A percentile compares a stretch with the other conserved stretches of the same genome.
Conservation (phyloP, 2,888 invertebrate species). For the Parnassius orleans region DNA sequence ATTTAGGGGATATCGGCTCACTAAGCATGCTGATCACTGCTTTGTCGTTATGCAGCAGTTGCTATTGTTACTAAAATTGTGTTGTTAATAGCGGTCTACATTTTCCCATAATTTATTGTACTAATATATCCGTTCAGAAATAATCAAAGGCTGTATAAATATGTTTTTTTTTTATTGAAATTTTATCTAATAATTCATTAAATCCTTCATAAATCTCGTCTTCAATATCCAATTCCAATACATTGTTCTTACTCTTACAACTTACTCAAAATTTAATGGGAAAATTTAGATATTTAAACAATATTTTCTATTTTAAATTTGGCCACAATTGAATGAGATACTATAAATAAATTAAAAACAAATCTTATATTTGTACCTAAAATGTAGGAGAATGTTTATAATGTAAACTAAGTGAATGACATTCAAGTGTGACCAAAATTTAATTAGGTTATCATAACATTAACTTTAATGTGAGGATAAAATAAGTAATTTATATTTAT, state of each 20-base stretch:
- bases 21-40: slow-evolving; percentile 40
- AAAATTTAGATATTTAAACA: slow-evolving; percentile 49
- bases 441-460: not conserved
- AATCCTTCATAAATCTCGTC: too few species aligned
- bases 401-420: not conserved
- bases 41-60: slow-evolving; percentile 40
- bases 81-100: slow-evolving; percentile 35
- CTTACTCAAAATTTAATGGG: slow-evolving; percentile 42
- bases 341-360: not conserved
- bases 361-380: not conserved
- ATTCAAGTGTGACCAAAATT: slow-evolving; percentile 14
- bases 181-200: too few species aligned
- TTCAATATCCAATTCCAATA: too few species aligned
- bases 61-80: slow-evolving; percentile 5
- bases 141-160: slow-evolving; percentile 22
- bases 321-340: slow-evolving; percentile 40
- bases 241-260: too few species aligned
- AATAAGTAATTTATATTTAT: slow-evolving; percentile 10
- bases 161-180: too few species aligned
- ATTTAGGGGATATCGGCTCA: slow-evolving; percentile 25
- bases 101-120: slow-evolving; percentile 33
- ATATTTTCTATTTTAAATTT: slow-evolving; percentile 1
- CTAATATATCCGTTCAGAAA: slow-evolving; percentile 15
- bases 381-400: too few species aligned
- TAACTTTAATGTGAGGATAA: slow-evolving; percentile 1